Evolutionary conservation across 2,113 vertebrate genomes (phyloP).

Genomic region (Phasianus colchicus): DNA sequence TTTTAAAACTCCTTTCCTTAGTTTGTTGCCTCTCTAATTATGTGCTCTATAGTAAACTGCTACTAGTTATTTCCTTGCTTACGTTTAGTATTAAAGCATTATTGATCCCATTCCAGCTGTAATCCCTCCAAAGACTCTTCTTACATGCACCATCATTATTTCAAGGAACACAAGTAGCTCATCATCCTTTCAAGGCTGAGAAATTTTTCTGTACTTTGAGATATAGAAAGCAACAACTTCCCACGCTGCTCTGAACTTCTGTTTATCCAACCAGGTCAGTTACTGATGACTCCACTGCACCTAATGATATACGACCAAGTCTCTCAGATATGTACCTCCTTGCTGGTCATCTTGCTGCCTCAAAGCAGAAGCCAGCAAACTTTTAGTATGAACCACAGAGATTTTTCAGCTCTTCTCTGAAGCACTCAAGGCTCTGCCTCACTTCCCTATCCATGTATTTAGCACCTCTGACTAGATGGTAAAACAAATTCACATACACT

Average conservation of each 20-base stretch:
- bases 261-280: background rate
- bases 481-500: slow-evolving; percentile 2
- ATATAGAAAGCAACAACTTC: slow-evolving; percentile 6
- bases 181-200: background rate
- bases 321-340: background rate
- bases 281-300: background rate
- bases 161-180: background rate
- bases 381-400: background rate
- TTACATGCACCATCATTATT: background rate
- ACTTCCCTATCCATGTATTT: background rate
- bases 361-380: background rate
- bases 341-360: background rate
- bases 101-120: background rate
- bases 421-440: background rate
- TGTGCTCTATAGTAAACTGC: background rate
- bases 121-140: background rate
- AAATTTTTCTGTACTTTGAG: background rate
- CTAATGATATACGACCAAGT: background rate
- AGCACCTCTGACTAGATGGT: background rate
- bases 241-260: background rate
- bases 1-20: background rate
- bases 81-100: background rate
- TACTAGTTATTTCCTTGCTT: background rate
- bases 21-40: background rate
- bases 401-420: background rate